phyloP scores from a whole-genome alignment of 2,113 vertebrate genomes.

The Perca fluviatilis region DNA sequence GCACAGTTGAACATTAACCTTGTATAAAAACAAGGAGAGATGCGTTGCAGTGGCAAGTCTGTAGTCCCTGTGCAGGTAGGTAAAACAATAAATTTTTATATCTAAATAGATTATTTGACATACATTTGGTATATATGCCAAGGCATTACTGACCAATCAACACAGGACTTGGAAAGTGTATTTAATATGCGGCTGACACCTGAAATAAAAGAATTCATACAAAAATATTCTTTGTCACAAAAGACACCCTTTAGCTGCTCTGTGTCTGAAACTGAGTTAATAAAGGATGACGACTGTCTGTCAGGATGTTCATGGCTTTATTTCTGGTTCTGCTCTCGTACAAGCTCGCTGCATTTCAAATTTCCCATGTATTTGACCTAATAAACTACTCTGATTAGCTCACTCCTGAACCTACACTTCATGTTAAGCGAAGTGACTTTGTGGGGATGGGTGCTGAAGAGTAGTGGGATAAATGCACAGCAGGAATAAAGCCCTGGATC shows the following conservation, averaged over 20 bases:
- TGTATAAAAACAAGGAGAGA: too few relatives aligned
- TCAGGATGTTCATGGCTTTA: neutral
- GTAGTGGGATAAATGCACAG: neutral
- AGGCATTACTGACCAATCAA: too few relatives aligned
- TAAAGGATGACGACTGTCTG: neutral
- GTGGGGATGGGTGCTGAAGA: neutral
- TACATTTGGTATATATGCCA: too few relatives aligned
- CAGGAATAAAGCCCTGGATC: neutral
- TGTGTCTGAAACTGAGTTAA: neutral
- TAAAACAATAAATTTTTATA: too few relatives aligned
- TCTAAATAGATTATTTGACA: too few relatives aligned
- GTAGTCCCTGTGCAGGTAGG: too few relatives aligned
- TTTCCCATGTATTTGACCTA: neutral
- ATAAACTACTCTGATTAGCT: neutral
- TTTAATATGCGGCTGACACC: too few relatives aligned
- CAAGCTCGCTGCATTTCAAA: neutral
- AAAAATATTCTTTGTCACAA: too few relatives aligned
- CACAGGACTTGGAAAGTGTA: too few relatives aligned
- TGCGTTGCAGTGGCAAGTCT: too few relatives aligned
- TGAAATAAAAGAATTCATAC: too few relatives aligned
- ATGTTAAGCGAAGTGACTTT: neutral
- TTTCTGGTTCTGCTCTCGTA: neutral
- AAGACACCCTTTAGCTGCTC: neutral
- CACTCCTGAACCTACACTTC: neutral
- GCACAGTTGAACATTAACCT: too few relatives aligned